Conservation (phyloP, 2,797 vertebrate species). For the Gymnocypris eckloni region DNA sequence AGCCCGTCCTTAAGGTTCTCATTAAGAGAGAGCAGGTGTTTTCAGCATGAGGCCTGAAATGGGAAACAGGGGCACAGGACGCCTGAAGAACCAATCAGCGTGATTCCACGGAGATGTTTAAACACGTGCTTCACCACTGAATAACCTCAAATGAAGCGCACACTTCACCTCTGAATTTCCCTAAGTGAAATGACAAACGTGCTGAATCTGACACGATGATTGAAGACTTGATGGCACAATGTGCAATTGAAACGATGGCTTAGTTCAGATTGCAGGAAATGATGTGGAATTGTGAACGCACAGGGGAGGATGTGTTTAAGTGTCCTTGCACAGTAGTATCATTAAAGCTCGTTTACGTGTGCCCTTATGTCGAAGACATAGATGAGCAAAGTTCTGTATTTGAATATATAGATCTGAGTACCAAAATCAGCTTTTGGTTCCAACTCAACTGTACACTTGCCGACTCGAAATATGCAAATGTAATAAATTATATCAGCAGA, state of each 20-base stretch:
- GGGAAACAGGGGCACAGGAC: neutral
- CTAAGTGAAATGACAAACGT: conserved; percentile 51
- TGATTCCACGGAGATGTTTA: conserved; percentile 39
- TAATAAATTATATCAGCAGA: conserved; percentile 59
- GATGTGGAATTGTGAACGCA: conserved; percentile 32
- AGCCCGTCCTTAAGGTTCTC: conserved; percentile 17
- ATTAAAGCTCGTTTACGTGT: conserved; percentile 55
- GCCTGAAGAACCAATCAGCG: conserved; percentile 54
- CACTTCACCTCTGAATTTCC: conserved; percentile 50
- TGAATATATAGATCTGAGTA: conserved; percentile 39
- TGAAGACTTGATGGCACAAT: conserved; percentile 44
- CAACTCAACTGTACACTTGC: conserved; percentile 12
- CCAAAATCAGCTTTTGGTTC: conserved; percentile 6
- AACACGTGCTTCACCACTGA: conserved; percentile 43
- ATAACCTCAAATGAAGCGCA: conserved; percentile 55
- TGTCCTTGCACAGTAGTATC: conserved; percentile 42
- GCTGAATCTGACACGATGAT: conserved; percentile 20
- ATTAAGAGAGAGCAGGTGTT: conserved; percentile 54
- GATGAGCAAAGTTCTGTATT: conserved; percentile 34
- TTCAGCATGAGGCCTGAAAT: conserved; percentile 49
- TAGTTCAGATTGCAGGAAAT: conserved; percentile 21
- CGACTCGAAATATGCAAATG: conserved; percentile 38
- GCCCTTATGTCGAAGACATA: conserved; percentile 47
- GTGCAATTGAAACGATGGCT: conserved; percentile 36
- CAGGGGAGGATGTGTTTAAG: conserved; percentile 13